These are phyloP conservation scores for Volucella inflata DNA, from an alignment of 2,888 invertebrate genomes.

Conservation along the genomic window DNA sequence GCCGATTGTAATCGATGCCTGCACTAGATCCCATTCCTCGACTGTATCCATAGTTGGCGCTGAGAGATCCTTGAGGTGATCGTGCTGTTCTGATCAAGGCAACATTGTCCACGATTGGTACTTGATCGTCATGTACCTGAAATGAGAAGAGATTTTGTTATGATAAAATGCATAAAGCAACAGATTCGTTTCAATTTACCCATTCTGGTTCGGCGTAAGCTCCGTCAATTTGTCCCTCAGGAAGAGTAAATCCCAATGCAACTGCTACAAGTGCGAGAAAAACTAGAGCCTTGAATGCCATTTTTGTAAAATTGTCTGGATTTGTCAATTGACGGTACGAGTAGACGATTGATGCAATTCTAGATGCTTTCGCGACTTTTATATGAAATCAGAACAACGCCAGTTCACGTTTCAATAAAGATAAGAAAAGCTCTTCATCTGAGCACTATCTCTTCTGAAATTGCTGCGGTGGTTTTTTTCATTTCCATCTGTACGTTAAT, in stretches of 20 bases:
- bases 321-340: no score
- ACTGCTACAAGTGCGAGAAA: constrained; percentile 42
- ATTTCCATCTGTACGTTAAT: no score
- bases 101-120: constrained; percentile 14
- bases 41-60: neutral
- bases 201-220: neutral
- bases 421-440: no score
- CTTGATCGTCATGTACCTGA: constrained; percentile 18
- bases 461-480: no score
- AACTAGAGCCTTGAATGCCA: constrained; percentile 40
- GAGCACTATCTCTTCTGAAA: no score
- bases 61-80: neutral
- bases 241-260: constrained; percentile 34
- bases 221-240: constrained; percentile 10
- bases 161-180: neutral
- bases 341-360: no score
- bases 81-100: constrained; percentile 21
- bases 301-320: neutral
- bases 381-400: no score
- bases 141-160: no score
- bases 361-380: no score
- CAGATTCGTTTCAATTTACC: neutral
- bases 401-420: no score
- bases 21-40: neutral
- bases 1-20: constrained; percentile 24